A percentile compares a stretch with the other conserved stretches of the same genome.
Conservation (phyloP, 1,140 invertebrate species). For the Trichonephila clavipes region DNA sequence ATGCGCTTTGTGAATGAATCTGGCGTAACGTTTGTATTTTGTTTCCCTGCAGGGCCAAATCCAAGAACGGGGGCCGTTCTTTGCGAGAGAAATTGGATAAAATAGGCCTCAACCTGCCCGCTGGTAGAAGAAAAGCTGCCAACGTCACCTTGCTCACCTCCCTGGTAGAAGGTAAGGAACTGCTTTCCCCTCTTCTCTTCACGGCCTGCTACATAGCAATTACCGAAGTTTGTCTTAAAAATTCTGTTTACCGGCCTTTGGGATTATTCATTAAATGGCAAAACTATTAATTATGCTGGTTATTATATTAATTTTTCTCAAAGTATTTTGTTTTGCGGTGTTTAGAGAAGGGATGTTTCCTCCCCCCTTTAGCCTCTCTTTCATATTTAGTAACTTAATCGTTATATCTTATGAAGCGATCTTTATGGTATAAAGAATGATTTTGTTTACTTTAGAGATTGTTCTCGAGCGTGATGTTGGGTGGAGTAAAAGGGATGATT, state of each 20-base stretch:
- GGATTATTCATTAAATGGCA: background rate
- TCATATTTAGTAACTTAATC: background rate
- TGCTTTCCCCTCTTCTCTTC: background rate
- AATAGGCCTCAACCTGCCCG: slow-evolving; percentile 99
- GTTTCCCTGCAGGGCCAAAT: slow-evolving; percentile 93
- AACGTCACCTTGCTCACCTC: slow-evolving; percentile 99
- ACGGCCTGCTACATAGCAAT: background rate
- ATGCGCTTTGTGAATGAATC: slow-evolving; percentile 30
- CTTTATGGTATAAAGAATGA: background rate
- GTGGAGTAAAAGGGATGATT: no score
- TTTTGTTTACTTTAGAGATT: background rate
- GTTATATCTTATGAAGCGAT: background rate
- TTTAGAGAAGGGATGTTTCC: background rate
- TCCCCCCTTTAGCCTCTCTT: background rate
- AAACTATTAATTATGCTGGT: background rate
- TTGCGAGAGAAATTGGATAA: slow-evolving; percentile 98
- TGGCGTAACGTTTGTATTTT: slow-evolving; percentile 40
- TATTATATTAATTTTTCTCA: background rate
- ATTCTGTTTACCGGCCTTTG: background rate
- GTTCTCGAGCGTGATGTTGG: no score
- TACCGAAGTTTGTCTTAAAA: background rate
- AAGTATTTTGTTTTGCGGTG: background rate
- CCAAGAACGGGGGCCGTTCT: slow-evolving; percentile 98
- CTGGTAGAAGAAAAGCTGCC: slow-evolving; percentile 98
- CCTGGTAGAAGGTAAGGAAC: slow-evolving; percentile 95